Evolutionary conservation across 2,797 vertebrate genomes (phyloP), one percentile per base, ranked within the genome.

Genomic region (Scomberomorus guttatus): DNA sequence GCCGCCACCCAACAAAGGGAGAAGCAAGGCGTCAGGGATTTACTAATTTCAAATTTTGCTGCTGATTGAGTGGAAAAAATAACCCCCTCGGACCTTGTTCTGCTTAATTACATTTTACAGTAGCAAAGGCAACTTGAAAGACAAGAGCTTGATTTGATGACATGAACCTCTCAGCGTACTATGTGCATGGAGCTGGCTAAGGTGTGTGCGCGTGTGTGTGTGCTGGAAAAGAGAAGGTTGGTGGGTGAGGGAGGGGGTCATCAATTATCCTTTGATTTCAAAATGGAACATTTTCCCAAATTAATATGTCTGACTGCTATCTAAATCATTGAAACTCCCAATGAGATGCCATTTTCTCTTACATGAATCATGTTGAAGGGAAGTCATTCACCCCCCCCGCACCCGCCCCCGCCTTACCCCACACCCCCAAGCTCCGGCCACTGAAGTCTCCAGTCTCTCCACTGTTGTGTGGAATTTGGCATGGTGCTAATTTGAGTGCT

Each of bases 71-170:
- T 92, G 87, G 89, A 89, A 82, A 77, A 89, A 88, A 85, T 78
- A 88, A 86, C 87, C 90, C 92, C 87, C 86, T 92, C 76, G 88
- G 93, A 95, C 91, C 87, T 91, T 93, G 92, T 95, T 95, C 94
- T 92, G 91, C 92, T 96, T 96, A 95, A 96, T 96, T 96, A 96
- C 94, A 93, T 95, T 94, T 94, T 93, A 94, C 91, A 89, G 92
- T 81, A 86, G 88, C 85, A 81, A 90, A 89, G 83, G 89, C 91
- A 93, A 93, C 92, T 93, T 94, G 91, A 95, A 94, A 95, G 92
- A 94, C 92, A 88, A 93, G 92, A 80, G 92, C 86, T 89, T 90
- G 90, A 94, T 94, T 92, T 87, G 78, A 90, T 74, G 74, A 91
- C 89, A 81, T 67, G 62, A 88, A 85, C 79, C 86, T 83, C 87